These are phyloP conservation scores for Caenorhabditis panamensis DNA, from an alignment of 2,888 invertebrate genomes.

Conservation along the genomic window DNA sequence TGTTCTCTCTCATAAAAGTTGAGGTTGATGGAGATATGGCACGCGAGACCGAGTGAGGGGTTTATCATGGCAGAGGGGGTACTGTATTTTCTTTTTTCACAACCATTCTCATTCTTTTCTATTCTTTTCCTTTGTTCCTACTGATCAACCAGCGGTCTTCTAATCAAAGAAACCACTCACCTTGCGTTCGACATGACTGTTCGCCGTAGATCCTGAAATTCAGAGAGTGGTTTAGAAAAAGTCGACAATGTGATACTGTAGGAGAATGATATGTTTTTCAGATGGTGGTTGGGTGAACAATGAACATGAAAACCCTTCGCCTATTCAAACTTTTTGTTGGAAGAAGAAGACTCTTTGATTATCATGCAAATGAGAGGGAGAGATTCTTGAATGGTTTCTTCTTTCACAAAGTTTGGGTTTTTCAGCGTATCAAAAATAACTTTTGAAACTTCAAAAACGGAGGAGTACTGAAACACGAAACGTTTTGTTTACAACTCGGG, in stretches of 20 bases:
- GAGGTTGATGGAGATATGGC: constrained; percentile 34
- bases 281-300: not conserved
- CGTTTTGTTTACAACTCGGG: constrained; percentile 18
- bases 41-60: no score
- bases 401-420: no score
- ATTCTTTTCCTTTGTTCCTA: no score
- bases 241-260: not conserved
- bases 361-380: constrained; percentile 40
- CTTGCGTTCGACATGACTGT: constrained; percentile 61
- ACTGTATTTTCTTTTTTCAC: not conserved
- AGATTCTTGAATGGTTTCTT: constrained; percentile 1
- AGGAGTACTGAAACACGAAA: constrained; percentile 4
- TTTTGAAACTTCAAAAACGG: constrained; percentile 14
- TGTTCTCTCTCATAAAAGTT: constrained; percentile 27
- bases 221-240: not conserved
- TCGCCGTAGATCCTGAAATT: constrained; percentile 62
- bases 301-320: constrained; percentile 5
- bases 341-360: no score
- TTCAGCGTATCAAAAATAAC: no score
- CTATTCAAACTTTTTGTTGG: constrained; percentile 12
- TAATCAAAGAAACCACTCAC: constrained; percentile 33
- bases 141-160: not conserved
- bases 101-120: no score
- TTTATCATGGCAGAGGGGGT: no score
- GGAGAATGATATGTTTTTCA: constrained; percentile 1